A percentile compares a stretch with the other conserved stretches of the same genome.
These are phyloP conservation scores for Uloborus plumipes DNA, from an alignment of 2,888 invertebrate genomes.

Conservation along the genomic window DNA sequence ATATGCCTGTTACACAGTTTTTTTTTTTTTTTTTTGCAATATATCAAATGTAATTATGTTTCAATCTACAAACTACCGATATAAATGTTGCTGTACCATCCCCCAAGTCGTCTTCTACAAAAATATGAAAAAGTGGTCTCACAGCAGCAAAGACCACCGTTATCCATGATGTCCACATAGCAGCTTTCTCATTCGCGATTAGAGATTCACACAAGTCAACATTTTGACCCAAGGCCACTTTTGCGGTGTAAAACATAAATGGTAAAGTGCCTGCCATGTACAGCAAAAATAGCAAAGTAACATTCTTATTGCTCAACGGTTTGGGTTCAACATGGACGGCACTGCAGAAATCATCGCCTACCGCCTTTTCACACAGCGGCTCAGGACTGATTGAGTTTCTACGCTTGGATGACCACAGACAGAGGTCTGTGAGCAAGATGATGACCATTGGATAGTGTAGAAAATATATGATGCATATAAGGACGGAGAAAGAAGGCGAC, in stretches of 20 bases:
- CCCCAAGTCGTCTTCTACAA: conserved; percentile 35
- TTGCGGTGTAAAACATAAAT: conserved; percentile 34
- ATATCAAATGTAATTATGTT: no score
- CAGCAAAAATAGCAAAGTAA: conserved; percentile 9
- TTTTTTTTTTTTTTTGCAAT: no score
- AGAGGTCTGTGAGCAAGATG: conserved; percentile 29
- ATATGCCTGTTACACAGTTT: no score
- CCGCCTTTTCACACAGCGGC: not conserved
- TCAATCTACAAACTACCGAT: conserved; percentile 10
- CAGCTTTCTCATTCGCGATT: conserved; percentile 27
- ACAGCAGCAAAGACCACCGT: conserved; percentile 45
- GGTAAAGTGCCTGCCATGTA: conserved; percentile 43
- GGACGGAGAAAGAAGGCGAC: conserved; percentile 36
- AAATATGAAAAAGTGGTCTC: conserved; percentile 42
- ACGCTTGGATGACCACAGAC: conserved; percentile 22
- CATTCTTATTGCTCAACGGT: not conserved
- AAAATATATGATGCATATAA: conserved; percentile 41
- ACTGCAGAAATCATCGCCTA: not conserved
- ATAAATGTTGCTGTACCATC: conserved; percentile 35
- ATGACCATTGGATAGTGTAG: conserved; percentile 46
- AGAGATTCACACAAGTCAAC: conserved; percentile 25
- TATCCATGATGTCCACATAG: conserved; percentile 41
- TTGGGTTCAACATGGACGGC: not conserved
- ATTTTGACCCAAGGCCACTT: not conserved
- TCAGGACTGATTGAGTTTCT: conserved; percentile 16